A percentile compares a stretch with the other conserved stretches of the same genome.
These are phyloP conservation scores for Carlito syrichta DNA, from an alignment of 2,113 vertebrate genomes.

Conservation along the genomic window DNA sequence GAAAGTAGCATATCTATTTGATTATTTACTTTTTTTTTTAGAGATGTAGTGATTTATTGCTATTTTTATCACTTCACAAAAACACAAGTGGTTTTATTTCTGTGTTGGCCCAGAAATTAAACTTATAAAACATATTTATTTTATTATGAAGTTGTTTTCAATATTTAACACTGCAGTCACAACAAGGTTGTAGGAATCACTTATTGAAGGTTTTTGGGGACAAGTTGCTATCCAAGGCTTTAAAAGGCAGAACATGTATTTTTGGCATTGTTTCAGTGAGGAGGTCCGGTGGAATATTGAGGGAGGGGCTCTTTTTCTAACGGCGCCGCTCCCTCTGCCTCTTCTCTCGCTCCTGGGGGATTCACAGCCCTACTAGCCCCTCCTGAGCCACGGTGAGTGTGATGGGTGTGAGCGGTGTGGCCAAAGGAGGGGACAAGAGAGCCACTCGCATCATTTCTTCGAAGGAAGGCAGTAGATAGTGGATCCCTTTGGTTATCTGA, in stretches of 20 bases:
- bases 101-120: not conserved
- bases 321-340: not conserved
- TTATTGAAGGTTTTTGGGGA: not conserved
- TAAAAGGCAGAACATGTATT: not conserved
- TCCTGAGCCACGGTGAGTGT: rapidly evolving
- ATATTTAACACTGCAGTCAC: not conserved
- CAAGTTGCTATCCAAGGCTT: not conserved
- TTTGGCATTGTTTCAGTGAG: not conserved
- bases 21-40: not conserved
- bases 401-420: rapidly evolving
- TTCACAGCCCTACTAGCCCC: too few relatives aligned
- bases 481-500: not conserved
- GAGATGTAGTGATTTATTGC: not conserved
- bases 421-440: not conserved
- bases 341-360: not conserved
- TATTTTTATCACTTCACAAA: conserved; percentile 39
- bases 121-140: not conserved
- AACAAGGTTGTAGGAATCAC: not conserved
- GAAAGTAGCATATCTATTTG: not conserved
- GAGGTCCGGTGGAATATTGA: not conserved
- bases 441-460: not conserved
- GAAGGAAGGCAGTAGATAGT: not conserved
- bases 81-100: not conserved
- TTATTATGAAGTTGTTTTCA: not conserved
- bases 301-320: not conserved